phyloP scores from a whole-genome alignment of 2,888 invertebrate species.

The Ligdia adustata region DNA sequence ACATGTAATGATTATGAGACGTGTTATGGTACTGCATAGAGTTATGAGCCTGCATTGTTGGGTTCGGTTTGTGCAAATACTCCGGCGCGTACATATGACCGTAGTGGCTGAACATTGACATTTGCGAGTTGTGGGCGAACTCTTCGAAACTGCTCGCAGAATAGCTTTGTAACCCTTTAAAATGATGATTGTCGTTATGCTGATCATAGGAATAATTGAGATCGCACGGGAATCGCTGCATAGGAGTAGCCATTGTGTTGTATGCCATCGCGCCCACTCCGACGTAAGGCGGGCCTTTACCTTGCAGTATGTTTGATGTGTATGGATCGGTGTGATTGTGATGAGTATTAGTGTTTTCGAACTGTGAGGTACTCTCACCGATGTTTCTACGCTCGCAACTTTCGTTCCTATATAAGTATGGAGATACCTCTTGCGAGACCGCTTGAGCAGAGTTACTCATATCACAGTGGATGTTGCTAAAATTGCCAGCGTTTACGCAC shows the following conservation, averaged over 20 bases:
- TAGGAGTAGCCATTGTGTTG: slow-evolving; percentile 60
- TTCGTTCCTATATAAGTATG: slow-evolving; percentile 69
- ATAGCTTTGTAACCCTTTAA: slow-evolving; percentile 74
- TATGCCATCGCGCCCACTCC: slow-evolving; percentile 59
- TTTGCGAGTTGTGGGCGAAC: slow-evolving; percentile 80
- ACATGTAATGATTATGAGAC: slow-evolving; percentile 69
- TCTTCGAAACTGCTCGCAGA: slow-evolving; percentile 80
- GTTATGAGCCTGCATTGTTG: slow-evolving; percentile 59
- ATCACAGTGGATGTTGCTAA: slow-evolving; percentile 88
- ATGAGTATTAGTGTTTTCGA: slow-evolving; percentile 71
- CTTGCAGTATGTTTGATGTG: slow-evolving; percentile 70
- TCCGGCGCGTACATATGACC: slow-evolving; percentile 76
- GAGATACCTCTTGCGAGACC: slow-evolving; percentile 44
- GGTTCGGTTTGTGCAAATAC: slow-evolving; percentile 67
- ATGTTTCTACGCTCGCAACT: slow-evolving; percentile 72
- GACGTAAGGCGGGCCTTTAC: slow-evolving; percentile 70
- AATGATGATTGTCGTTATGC: slow-evolving; percentile 60
- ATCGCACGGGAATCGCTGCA: slow-evolving; percentile 76
- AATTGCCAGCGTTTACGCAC: slow-evolving; percentile 86
- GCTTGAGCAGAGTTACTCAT: slow-evolving; percentile 54
- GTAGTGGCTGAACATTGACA: slow-evolving; percentile 79
- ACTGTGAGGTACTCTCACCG: slow-evolving; percentile 63
- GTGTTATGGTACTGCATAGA: slow-evolving; percentile 64
- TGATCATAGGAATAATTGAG: slow-evolving; percentile 74
- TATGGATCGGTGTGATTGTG: slow-evolving; percentile 72